These are phyloP conservation scores for Thalpophila matura DNA, from an alignment of 2,888 invertebrate genomes.

Conservation along the genomic window DNA sequence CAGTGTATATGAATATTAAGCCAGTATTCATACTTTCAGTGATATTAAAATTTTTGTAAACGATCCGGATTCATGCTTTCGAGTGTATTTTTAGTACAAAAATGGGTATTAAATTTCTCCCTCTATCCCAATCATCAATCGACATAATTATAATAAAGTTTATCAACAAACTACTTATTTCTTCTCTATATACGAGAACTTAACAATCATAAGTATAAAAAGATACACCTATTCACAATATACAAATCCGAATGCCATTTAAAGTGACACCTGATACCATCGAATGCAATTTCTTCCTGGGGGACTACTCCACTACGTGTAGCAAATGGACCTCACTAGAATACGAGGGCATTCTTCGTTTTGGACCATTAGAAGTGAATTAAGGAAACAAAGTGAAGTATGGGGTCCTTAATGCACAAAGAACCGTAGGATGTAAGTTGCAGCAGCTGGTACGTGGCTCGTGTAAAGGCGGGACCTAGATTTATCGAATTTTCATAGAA, in stretches of 20 bases:
- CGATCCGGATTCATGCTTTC: too few relatives aligned
- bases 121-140: too few relatives aligned
- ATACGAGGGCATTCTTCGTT: constrained; percentile 45
- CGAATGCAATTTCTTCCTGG: constrained; percentile 54
- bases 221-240: not conserved
- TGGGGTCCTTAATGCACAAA: constrained; percentile 44
- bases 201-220: not conserved
- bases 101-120: too few relatives aligned
- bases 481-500: constrained; percentile 33
- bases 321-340: constrained; percentile 45
- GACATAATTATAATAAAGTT: not conserved
- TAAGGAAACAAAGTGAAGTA: constrained; percentile 55
- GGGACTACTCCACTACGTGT: constrained; percentile 51
- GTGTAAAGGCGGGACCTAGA: constrained; percentile 17
- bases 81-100: too few relatives aligned
- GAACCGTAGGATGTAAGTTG: constrained; percentile 36
- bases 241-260: constrained; percentile 35
- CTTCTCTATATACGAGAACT: not conserved
- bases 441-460: constrained; percentile 39
- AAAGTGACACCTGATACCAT: constrained; percentile 58
- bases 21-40: too few relatives aligned
- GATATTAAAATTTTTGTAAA: too few relatives aligned
- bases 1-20: too few relatives aligned
- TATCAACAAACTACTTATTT: not conserved
- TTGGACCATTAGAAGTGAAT: constrained; percentile 50